Conservation (phyloP, 2,797 vertebrate genomes). For the Anguilla anguilla region DNA sequence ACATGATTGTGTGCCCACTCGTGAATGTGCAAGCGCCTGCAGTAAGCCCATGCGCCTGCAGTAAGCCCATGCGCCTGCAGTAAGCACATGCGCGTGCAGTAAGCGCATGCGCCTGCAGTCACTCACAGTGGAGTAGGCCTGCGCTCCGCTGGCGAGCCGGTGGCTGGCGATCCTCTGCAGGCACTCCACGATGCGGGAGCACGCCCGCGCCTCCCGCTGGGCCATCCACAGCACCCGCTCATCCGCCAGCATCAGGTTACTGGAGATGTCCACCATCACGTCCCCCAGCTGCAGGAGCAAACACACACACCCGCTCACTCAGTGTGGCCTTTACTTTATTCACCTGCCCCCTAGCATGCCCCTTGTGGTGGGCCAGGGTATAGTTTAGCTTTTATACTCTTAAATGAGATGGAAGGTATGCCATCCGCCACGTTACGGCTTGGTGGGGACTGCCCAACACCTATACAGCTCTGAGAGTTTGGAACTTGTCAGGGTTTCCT, state of each 20-base stretch:
- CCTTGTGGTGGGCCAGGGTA: not conserved
- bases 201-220: constrained; percentile 89
- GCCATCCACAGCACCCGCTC: constrained; percentile 92
- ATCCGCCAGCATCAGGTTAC: constrained; percentile 94
- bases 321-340: not conserved
- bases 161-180: constrained; percentile 86
- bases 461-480: too few relatives aligned
- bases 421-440: too few relatives aligned
- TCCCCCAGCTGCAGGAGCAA: constrained; percentile 80
- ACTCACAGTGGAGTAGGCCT: constrained; percentile 90
- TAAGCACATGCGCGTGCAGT: too few relatives aligned
- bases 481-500: too few relatives aligned
- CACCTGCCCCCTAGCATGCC: not conserved
- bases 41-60: too few relatives aligned
- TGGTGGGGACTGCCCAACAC: too few relatives aligned
- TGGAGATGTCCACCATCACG: constrained; percentile 95
- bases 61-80: not conserved
- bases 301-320: constrained; percentile 7
- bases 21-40: too few relatives aligned
- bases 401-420: too few relatives aligned
- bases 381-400: too few relatives aligned
- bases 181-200: constrained; percentile 87
- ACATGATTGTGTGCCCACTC: too few relatives aligned
- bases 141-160: constrained; percentile 81
- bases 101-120: not conserved